A percentile compares a stretch with the other conserved stretches of the same genome.
phyloP scores from a whole-genome alignment of 2,113 vertebrate genomes.

The Genyomyrus donnyi region DNA sequence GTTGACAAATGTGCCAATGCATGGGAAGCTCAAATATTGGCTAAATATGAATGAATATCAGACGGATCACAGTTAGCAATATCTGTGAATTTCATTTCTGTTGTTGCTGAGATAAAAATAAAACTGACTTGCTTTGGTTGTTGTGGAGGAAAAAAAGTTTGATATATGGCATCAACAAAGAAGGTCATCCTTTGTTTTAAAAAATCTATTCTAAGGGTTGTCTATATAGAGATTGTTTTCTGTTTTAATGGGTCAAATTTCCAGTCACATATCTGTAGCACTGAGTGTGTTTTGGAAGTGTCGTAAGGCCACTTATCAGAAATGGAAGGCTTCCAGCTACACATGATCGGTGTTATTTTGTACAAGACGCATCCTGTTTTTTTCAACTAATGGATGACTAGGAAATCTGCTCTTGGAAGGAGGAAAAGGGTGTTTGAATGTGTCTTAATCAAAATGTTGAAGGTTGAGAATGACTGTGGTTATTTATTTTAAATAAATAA shows the following conservation, averaged over 20 bases:
- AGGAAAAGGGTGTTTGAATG: neutral
- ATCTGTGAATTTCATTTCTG: neutral
- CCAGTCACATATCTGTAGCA: neutral
- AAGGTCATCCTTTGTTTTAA: neutral
- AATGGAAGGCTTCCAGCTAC: conserved; percentile 4
- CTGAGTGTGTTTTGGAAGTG: neutral
- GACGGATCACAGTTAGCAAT: no score
- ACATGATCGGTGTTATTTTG: neutral
- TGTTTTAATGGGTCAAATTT: neutral
- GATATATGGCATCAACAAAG: neutral
- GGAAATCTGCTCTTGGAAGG: conserved; percentile 2
- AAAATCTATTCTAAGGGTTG: neutral
- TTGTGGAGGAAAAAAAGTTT: neutral
- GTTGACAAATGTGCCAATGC: neutral
- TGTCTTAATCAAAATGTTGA: neutral
- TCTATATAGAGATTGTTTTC: neutral
- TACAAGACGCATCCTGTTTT: conserved; percentile 1
- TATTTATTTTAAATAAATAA: neutral
- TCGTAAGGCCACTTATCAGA: neutral
- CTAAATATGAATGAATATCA: no score
- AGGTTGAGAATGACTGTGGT: neutral
- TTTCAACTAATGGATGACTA: neutral
- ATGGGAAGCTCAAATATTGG: neutral
- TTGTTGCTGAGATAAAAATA: neutral
- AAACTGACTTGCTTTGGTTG: neutral